A percentile compares a stretch with the other conserved stretches of the same genome.
Evolutionary conservation across 2,888 invertebrate genomes (phyloP).

Genomic region (Papilio gigon): DNA sequence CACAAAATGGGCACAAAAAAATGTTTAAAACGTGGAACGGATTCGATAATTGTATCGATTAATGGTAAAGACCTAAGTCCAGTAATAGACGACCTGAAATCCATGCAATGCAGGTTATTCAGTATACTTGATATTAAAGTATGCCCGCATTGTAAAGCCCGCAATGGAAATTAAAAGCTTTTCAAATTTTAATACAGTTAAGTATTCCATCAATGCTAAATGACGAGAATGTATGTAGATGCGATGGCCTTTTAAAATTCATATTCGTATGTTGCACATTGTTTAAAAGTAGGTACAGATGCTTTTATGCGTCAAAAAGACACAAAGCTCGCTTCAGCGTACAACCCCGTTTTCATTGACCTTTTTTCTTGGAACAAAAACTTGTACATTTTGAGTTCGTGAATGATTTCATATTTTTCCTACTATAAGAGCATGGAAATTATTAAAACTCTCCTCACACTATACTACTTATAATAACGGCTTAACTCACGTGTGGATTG

Average conservation of each 20-base stretch:
- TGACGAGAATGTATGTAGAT: constrained; percentile 18
- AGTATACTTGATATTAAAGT: not conserved
- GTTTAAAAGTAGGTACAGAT: constrained; percentile 39
- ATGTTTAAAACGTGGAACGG: no score
- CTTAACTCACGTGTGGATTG: no score
- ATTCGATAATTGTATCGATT: no score
- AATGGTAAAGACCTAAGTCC: not conserved
- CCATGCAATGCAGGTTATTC: not conserved
- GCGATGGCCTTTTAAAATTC: constrained; percentile 30
- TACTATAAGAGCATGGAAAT: not conserved
- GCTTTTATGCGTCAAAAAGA: constrained; percentile 40
- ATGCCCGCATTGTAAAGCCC: not conserved
- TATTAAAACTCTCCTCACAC: not conserved
- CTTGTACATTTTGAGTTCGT: constrained; percentile 25
- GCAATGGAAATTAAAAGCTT: constrained; percentile 11
- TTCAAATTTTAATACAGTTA: constrained; percentile 23
- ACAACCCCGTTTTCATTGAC: constrained; percentile 41
- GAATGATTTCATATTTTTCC: constrained; percentile 30
- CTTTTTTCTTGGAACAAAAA: constrained; percentile 41
- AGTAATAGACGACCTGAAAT: not conserved
- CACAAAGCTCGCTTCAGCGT: constrained; percentile 40
- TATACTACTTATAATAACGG: no score
- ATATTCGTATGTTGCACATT: constrained; percentile 35
- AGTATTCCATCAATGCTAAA: constrained; percentile 19
- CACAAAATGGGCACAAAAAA: no score